phyloP scores from a whole-genome alignment of 2,888 invertebrate species.

The Iphiclides podalirius region DNA sequence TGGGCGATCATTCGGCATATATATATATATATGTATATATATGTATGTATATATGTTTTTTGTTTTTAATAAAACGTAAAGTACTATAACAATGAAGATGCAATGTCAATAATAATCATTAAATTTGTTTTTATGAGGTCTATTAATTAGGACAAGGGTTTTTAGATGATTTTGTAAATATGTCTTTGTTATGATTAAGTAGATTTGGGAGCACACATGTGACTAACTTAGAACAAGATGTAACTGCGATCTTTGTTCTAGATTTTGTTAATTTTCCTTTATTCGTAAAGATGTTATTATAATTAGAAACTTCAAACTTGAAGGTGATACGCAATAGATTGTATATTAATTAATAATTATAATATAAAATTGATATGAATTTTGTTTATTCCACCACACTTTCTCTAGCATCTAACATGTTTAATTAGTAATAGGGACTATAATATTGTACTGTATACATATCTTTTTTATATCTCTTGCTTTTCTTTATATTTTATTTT shows the following conservation, averaged over 20 bases:
- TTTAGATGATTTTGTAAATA: conserved; percentile 3
- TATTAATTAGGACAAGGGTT: background rate
- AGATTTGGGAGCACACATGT: conserved; percentile 1
- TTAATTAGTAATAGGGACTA: too few relatives aligned
- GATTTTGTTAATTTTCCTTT: background rate
- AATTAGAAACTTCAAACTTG: background rate
- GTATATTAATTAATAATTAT: background rate
- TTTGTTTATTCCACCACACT: background rate
- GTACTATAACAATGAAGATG: too few relatives aligned
- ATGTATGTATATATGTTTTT: too few relatives aligned
- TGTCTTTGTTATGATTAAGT: background rate
- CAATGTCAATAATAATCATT: too few relatives aligned
- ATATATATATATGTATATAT: too few relatives aligned
- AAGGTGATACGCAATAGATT: background rate
- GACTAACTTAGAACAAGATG: background rate
- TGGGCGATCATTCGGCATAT: too few relatives aligned
- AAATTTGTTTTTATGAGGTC: background rate
- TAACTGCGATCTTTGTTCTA: background rate
- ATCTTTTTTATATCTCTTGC: too few relatives aligned
- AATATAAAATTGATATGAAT: background rate
- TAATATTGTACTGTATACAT: too few relatives aligned
- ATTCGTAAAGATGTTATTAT: background rate
- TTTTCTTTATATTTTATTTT: too few relatives aligned
- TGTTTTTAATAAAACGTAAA: too few relatives aligned
- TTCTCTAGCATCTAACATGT: too few relatives aligned